Evolutionary conservation across 2,797 vertebrate species (phyloP), one percentile per base, ranked within the genome.

Genomic region (Typhlichthys eigenmanni): DNA sequence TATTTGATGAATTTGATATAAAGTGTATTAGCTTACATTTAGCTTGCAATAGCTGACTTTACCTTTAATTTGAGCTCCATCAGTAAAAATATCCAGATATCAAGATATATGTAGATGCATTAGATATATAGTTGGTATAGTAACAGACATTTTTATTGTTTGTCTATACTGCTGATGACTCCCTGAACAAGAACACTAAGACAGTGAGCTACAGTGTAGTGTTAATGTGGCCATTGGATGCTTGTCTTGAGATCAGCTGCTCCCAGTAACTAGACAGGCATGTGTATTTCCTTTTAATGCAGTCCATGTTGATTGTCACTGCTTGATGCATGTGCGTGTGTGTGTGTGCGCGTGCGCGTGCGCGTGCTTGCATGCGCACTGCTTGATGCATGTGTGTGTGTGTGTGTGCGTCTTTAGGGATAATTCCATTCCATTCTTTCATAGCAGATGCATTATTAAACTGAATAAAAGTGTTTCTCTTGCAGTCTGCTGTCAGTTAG

Each of bases 231-330:
- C 85, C 79, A 80, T 85, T 85, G 80, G 79, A 85, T 88, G 88
- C 89, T 89, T 89, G 87, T 89, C 88, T 88, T 87, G 82, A 77
- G 72, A 76, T 74, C 66, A 87, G 85, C 82, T 85, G 82, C 77
- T 87, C 85, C 85, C 85, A 86, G 84, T 88, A 88, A 73, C 73
- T 66, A 91, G 88, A 85, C 89, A 84, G 78, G 43, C 75, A 75
- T 71, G 78, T 86, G 76, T n/a, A n/a, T n/a, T n/a, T n/a, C 81
- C 85, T 89, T 87, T 86, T 87, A 87, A 90, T 90, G 86, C 86
- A 87, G 80, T 70, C 66, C 80, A 72, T 69, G 69, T 75, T 76
- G 62, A 19, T 53, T 16, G 46, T 46, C 53, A 10, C 24, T 47
- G 16, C 50, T 62, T n/a, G 59, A 59, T 8, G 17, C 56, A 80